A percentile compares a stretch with the other conserved stretches of the same genome.
Conservation (phyloP, 2,797 vertebrate species). For the Ctenopoma kingsleyae region DNA sequence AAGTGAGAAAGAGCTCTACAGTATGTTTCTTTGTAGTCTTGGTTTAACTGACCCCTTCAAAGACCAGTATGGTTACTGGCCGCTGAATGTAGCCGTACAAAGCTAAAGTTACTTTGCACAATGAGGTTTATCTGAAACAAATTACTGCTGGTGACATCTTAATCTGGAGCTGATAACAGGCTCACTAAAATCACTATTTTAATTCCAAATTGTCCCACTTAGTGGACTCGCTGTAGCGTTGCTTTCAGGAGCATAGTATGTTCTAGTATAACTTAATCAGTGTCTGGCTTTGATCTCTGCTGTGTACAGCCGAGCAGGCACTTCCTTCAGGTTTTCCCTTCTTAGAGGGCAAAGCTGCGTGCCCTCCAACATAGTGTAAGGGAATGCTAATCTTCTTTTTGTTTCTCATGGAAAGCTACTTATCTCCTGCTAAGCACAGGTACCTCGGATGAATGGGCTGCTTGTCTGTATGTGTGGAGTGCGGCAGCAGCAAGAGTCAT, state of each 20-base stretch:
- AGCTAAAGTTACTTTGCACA: constrained; percentile 29
- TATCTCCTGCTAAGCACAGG: constrained; percentile 85
- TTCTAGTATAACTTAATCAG: constrained; percentile 58
- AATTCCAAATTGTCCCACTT: constrained; percentile 7
- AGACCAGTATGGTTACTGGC: neutral
- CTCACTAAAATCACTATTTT: constrained; percentile 19
- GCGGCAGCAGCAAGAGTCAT: constrained; percentile 76
- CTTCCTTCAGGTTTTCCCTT: constrained; percentile 63
- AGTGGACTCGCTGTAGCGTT: neutral
- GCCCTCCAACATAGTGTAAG: constrained; percentile 79
- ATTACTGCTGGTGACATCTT: neutral
- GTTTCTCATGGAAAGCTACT: constrained; percentile 85
- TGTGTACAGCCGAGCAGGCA: constrained; percentile 48
- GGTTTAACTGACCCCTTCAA: neutral
- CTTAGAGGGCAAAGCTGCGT: constrained; percentile 72
- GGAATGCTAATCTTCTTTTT: constrained; percentile 86
- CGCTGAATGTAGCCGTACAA: neutral
- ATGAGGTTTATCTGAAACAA: constrained; percentile 13
- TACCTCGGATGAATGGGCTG: constrained; percentile 88
- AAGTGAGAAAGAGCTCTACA: neutral
- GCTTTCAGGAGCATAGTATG: constrained; percentile 6
- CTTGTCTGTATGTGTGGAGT: constrained; percentile 88
- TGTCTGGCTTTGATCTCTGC: constrained; percentile 66
- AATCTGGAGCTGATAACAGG: constrained; percentile 8
- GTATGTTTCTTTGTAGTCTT: neutral